Percentiles rank a stretch among this genome's conserved stretches.
These are phyloP conservation scores for Chloroceryle amazona DNA, from an alignment of 2,797 vertebrate genomes.

Conservation along the genomic window DNA sequence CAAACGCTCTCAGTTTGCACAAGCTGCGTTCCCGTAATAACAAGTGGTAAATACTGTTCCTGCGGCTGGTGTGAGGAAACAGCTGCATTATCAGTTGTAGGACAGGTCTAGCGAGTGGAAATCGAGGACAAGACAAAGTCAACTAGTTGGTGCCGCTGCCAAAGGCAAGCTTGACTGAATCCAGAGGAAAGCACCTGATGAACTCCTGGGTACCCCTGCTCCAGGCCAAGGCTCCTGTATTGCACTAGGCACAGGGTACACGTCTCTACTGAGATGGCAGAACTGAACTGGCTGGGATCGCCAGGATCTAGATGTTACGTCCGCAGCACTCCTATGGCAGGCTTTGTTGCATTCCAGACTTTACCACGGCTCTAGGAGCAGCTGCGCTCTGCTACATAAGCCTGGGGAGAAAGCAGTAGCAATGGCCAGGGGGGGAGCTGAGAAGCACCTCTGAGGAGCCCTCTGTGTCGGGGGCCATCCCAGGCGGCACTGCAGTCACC, in stretches of 20 bases:
- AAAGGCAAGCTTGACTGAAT: conserved; percentile 2
- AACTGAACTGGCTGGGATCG: conserved; percentile 1
- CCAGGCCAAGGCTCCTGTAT: not conserved
- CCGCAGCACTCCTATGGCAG: not conserved
- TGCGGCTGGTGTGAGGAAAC: not conserved
- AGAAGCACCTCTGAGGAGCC: conserved; percentile 20
- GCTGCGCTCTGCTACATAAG: not conserved
- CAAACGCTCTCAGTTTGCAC: conserved; percentile 19
- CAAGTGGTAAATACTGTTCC: conserved; percentile 6
- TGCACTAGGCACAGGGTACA: not conserved
- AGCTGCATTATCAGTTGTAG: not conserved
- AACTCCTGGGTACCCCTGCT: not conserved
- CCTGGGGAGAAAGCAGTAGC: not conserved
- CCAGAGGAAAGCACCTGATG: conserved; percentile 6
- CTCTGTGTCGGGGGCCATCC: not conserved
- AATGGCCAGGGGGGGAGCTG: not conserved
- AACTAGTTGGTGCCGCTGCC: not conserved
- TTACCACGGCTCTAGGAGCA: not conserved
- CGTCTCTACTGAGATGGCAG: not conserved
- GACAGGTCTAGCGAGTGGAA: conserved; percentile 15
- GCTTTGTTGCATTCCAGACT: conserved; percentile 4
- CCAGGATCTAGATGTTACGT: not conserved
- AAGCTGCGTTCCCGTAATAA: conserved; percentile 31
- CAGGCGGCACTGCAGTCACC: not conserved
- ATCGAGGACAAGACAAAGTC: not conserved